phyloP scores from a whole-genome alignment of 2,888 invertebrate species.

The Lasioglossum pauxillum region DNA sequence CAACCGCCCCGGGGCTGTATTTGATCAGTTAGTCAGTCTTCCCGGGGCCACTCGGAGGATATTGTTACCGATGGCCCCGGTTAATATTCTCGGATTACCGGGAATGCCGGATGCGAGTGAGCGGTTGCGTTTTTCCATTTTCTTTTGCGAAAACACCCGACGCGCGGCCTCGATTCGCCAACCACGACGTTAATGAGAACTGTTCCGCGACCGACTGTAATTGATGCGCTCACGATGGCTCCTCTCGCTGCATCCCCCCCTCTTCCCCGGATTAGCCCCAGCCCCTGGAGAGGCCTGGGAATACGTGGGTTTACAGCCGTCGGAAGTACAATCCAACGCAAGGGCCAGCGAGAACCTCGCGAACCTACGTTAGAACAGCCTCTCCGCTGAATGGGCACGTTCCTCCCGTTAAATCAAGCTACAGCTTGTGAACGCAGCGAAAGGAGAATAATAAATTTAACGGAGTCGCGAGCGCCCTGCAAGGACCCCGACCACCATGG shows the following conservation, averaged over 20 bases:
- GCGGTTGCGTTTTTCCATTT: conserved; percentile 17
- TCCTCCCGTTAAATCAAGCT: conserved; percentile 34
- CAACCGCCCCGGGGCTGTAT: conserved; percentile 71
- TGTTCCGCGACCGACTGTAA: conserved; percentile 36
- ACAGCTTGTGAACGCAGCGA: conserved; percentile 18
- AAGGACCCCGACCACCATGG: conserved; percentile 32
- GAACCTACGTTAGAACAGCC: conserved; percentile 10
- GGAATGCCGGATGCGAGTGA: conserved; percentile 26
- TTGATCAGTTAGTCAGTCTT: conserved; percentile 80
- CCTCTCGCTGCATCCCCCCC: neutral
- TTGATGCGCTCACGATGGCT: conserved; percentile 47
- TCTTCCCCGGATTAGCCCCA: neutral
- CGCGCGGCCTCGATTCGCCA: conserved; percentile 25
- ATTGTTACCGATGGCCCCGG: conserved; percentile 72
- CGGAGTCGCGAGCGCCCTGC: neutral
- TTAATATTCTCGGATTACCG: conserved; percentile 74
- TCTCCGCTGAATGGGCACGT: conserved; percentile 28
- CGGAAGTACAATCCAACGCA: conserved; percentile 3
- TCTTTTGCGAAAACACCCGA: conserved; percentile 27
- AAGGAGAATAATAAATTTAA: conserved; percentile 56
- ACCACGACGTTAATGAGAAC: conserved; percentile 51
- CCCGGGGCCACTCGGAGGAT: conserved; percentile 61
- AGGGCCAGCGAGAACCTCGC: neutral
- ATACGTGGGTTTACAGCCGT: neutral
- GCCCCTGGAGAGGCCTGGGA: neutral